A percentile compares a stretch with the other conserved stretches of the same genome.
Conservation (phyloP, 2,888 invertebrate species). For the Leptopilina myrica region DNA sequence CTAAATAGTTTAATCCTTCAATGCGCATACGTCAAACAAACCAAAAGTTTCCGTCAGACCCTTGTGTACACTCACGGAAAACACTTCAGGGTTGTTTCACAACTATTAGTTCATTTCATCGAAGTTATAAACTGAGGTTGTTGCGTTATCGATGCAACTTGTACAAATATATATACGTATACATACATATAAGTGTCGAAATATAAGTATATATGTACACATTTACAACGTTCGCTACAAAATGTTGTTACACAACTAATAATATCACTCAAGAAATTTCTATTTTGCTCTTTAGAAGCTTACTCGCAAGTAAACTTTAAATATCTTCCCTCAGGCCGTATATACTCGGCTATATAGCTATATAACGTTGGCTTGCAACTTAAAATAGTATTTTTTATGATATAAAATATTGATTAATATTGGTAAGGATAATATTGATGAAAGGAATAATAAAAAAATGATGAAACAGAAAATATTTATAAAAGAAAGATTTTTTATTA, state of each 20-base stretch:
- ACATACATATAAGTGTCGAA: too few relatives aligned
- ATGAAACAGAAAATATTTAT: too few relatives aligned
- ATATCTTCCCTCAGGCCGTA: background rate
- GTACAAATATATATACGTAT: background rate
- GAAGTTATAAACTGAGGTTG: conserved; percentile 20
- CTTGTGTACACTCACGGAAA: conserved; percentile 12
- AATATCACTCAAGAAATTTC: conserved; percentile 13
- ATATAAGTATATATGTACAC: too few relatives aligned
- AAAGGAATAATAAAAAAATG: too few relatives aligned
- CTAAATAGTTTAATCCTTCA: conserved; percentile 36
- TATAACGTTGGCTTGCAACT: background rate
- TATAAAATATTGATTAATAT: too few relatives aligned
- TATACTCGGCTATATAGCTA: background rate
- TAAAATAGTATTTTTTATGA: background rate
- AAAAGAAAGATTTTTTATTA: too few relatives aligned
- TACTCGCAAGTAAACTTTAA: background rate
- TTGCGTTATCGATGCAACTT: conserved; percentile 13
- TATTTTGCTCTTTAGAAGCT: background rate
- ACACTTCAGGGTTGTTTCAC: conserved; percentile 9
- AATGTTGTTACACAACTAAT: background rate
- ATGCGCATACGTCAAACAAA: conserved; percentile 32
- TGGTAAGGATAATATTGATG: too few relatives aligned
- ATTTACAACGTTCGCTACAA: background rate
- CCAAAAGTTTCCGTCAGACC: conserved; percentile 16
- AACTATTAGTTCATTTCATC: conserved; percentile 27